A percentile compares a stretch with the other conserved stretches of the same genome.
These are phyloP conservation scores for Caenorhabditis angaria DNA, from an alignment of 2,888 invertebrate species.

Conservation along the genomic window DNA sequence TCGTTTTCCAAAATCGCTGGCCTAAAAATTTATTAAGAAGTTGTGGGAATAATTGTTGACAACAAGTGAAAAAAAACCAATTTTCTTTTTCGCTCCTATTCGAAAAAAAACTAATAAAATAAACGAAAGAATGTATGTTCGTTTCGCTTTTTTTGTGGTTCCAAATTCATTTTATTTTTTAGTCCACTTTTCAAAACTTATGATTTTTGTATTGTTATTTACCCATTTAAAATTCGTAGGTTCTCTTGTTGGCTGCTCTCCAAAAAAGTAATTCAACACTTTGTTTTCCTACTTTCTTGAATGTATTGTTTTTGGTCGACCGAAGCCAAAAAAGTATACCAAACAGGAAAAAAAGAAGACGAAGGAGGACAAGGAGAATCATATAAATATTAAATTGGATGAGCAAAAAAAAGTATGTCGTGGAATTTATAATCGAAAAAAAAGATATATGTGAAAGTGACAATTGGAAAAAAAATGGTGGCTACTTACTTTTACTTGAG, in stretches of 20 bases:
- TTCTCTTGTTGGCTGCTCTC: neutral
- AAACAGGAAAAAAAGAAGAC: neutral
- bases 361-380: neutral
- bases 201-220: neutral
- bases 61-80: neutral
- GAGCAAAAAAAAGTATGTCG: neutral
- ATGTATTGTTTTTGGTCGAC: neutral
- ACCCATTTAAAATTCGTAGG: neutral
- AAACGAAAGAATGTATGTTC: neutral
- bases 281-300: neutral
- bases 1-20: neutral
- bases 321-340: no score
- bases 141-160: no score
- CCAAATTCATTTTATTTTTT: no score
- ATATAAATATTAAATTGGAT: slow-evolving; percentile 1
- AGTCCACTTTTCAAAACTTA: neutral
- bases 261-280: neutral
- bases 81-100: neutral
- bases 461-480: no score
- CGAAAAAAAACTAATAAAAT: slow-evolving; percentile 4
- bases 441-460: no score
- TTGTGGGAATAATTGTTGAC: neutral
- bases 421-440: neutral
- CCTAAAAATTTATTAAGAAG: neutral
- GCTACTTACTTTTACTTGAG: no score